Evolutionary conservation across 2,113 vertebrate genomes (phyloP).

Genomic region (Crotalus viridis): DNA sequence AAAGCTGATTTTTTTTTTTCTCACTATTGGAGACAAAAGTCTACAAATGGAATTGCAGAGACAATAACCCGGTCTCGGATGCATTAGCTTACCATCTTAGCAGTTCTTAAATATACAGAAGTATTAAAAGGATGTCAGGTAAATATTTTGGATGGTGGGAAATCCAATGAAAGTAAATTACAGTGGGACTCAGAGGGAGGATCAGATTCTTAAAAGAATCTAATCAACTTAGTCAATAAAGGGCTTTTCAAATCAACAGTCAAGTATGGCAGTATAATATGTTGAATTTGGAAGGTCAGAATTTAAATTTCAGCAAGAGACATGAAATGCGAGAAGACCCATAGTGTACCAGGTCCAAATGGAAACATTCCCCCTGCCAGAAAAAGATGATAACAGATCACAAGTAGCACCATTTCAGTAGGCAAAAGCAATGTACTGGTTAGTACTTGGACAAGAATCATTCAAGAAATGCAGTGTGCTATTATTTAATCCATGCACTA

Average conservation of each 20-base stretch:
- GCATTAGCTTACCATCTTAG: constrained; percentile 37
- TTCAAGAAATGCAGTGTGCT: neutral
- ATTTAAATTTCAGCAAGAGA: neutral
- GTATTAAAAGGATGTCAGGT: constrained; percentile 43
- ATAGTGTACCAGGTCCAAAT: neutral
- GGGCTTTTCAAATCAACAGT: neutral
- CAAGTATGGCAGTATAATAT: neutral
- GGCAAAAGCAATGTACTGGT: neutral
- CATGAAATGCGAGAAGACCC: neutral
- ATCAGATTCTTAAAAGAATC: constrained; percentile 3
- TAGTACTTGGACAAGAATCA: neutral
- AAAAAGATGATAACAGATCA: neutral
- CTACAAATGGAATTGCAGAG: constrained; percentile 39
- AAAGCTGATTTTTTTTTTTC: neutral
- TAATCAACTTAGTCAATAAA: constrained; percentile 16
- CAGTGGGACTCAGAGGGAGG: constrained; percentile 10
- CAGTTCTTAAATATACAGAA: neutral
- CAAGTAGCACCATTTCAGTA: neutral
- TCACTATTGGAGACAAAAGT: constrained; percentile 26
- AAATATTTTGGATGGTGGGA: constrained; percentile 33
- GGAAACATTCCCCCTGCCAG: neutral
- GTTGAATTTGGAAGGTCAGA: neutral
- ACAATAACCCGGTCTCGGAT: constrained; percentile 44
- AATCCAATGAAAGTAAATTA: constrained; percentile 5
- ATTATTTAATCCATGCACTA: neutral